Evolutionary conservation across 1,140 invertebrate genomes (phyloP).

Genomic region (Nixonia krombeini): DNA sequence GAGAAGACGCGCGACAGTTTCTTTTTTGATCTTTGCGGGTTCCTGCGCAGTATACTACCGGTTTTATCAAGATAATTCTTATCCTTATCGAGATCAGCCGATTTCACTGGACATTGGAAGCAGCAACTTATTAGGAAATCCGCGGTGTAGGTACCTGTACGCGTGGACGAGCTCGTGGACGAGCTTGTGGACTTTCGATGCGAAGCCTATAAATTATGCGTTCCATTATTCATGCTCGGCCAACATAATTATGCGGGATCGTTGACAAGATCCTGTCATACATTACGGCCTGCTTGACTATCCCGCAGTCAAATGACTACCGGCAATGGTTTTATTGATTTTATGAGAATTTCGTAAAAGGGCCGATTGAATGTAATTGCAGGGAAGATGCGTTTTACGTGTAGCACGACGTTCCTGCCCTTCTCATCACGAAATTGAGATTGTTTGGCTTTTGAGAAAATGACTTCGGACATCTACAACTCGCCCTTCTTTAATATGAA

Average conservation of each 20-base stretch:
- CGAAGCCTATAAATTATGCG: conserved; percentile 63
- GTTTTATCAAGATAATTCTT: conserved; percentile 33
- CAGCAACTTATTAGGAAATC: conserved; percentile 53
- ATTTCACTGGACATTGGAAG: conserved; percentile 51
- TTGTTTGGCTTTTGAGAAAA: too few species aligned
- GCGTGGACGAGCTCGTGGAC: conserved; percentile 28
- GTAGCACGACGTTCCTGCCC: background rate
- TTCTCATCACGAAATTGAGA: background rate
- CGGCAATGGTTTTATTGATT: conserved; percentile 27
- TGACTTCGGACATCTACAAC: too few species aligned
- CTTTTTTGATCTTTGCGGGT: background rate
- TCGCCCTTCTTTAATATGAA: too few species aligned
- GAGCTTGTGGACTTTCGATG: conserved; percentile 39
- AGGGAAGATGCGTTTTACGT: background rate
- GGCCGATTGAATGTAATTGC: conserved; percentile 22
- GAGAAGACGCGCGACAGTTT: background rate
- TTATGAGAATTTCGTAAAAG: conserved; percentile 32
- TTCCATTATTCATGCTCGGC: conserved; percentile 63
- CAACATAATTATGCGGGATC: conserved; percentile 60
- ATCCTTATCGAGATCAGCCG: conserved; percentile 52
- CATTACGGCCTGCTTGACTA: conserved; percentile 39
- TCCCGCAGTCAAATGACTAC: conserved; percentile 17
- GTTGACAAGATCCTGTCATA: conserved; percentile 63
- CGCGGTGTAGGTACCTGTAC: conserved; percentile 17
- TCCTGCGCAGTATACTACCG: background rate